Percentiles rank a stretch among this genome's conserved stretches.
These are phyloP conservation scores for Danaus plexippus DNA, from an alignment of 1,140 invertebrate species.

Conservation along the genomic window DNA sequence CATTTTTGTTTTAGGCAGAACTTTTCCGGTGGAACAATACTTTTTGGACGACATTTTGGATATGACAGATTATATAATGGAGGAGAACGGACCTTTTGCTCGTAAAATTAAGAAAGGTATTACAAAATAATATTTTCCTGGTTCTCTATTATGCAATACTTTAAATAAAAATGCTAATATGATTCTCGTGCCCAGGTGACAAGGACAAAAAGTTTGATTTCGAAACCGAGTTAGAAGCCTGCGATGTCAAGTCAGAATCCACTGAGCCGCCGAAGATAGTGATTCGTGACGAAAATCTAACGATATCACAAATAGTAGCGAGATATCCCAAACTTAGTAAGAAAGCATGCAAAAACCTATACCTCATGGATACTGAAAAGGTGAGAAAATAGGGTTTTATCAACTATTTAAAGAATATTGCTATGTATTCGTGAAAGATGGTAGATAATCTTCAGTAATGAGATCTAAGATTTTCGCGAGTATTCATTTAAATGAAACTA, in stretches of 20 bases:
- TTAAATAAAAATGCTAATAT: neutral
- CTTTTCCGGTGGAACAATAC: constrained; percentile 85
- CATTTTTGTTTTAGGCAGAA: constrained; percentile 68
- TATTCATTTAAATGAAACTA: too few relatives aligned
- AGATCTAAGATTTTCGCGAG: too few relatives aligned
- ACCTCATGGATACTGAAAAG: constrained; percentile 80
- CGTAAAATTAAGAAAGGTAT: constrained; percentile 75
- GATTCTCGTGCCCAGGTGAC: constrained; percentile 39
- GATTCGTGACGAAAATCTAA: constrained; percentile 79
- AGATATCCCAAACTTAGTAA: constrained; percentile 71
- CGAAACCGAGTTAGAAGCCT: constrained; percentile 75
- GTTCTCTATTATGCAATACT: too few relatives aligned
- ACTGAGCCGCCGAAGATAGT: constrained; percentile 72
- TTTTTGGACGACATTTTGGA: constrained; percentile 86
- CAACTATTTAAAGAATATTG: neutral
- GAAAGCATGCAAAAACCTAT: constrained; percentile 80
- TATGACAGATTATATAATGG: constrained; percentile 77
- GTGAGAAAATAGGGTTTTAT: constrained; percentile 17
- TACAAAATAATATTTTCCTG: neutral
- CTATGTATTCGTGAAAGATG: too few relatives aligned
- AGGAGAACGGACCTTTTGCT: constrained; percentile 79
- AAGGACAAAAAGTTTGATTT: constrained; percentile 64
- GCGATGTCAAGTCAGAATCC: constrained; percentile 70
- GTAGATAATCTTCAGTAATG: too few relatives aligned
- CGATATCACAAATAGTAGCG: constrained; percentile 74